Evolutionary conservation across 2,888 invertebrate genomes (phyloP).

Genomic region (Globia sparganii): DNA sequence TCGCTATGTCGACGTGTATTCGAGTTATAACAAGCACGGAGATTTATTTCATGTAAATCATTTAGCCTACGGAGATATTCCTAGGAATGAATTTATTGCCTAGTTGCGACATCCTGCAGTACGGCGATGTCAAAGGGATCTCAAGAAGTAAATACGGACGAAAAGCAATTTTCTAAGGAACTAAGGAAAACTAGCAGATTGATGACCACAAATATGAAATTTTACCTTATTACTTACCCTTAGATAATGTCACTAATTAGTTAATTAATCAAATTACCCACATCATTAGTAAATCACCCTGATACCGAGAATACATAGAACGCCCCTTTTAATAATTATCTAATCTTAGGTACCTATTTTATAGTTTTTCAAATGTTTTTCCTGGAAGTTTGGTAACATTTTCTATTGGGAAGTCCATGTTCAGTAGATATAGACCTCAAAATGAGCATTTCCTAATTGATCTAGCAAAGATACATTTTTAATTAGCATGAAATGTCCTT

Average conservation of each 20-base stretch:
- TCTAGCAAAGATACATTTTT: background rate
- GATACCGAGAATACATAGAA: no score
- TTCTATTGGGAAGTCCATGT: background rate
- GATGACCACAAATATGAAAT: no score
- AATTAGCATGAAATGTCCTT: background rate
- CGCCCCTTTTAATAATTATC: no score
- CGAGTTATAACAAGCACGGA: constrained; percentile 26
- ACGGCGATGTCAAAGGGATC: background rate
- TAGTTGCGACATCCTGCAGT: background rate
- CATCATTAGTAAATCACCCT: no score
- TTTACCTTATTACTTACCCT: no score
- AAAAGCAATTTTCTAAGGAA: background rate
- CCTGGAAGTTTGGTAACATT: background rate
- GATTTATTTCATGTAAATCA: constrained; percentile 40
- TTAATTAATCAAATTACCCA: no score
- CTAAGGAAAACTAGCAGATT: no score
- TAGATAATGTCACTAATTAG: no score
- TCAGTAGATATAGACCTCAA: background rate
- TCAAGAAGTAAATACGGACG: background rate
- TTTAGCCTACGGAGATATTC: background rate
- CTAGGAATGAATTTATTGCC: background rate
- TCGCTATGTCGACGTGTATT: constrained; percentile 30
- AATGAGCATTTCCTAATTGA: background rate
- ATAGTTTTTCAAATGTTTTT: background rate
- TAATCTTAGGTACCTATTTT: background rate